Evolutionary conservation across 2,797 vertebrate species (phyloP), one percentile per base, ranked within the genome.

Genomic region (Characodon lateralis): DNA sequence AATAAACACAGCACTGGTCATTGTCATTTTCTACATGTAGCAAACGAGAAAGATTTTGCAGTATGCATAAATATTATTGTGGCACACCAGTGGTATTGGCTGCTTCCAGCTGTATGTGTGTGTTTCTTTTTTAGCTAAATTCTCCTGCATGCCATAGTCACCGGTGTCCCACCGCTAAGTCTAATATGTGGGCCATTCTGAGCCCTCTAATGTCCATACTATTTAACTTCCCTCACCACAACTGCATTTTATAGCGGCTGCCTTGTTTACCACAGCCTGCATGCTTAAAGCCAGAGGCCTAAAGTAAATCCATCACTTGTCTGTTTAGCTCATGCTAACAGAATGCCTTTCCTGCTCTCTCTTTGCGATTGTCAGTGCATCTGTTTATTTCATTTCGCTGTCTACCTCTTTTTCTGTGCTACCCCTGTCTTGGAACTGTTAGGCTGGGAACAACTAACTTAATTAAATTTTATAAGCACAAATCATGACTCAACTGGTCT

Each of bases 261-360:
- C 68, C 72, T 89, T 74, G 76, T 89, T 90, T 87, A 86, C 86
- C 80, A 82, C 76, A 86, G 78, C 83, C 82, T 66, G 71, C 78
- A 82, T 76, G 74, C 73, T 86, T 80, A 55, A 74, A 75, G 79
- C 82, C 63, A 73, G 56, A 68, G 78, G 85, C 79, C 83, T 85
- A 78, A 86, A 87, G 78, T 80, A 87, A 88, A 91, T 89, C 83
- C 85, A 84, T 86, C 26, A 26, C 69, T 85, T 81, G 80, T 81
- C 83, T 78, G 77, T 78, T 77, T 77, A 85, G 88, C 81, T 85
- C 75, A 76, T 6, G 61, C 78, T 84, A 81, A 85, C 84, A 81
- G 83, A 88, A 78, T 51, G 50, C 55, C 68, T 74, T 77, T 58
- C 72, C 66, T 74, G 73, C 70, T 85, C 85, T 6, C 20, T 78